These are phyloP conservation scores for Pristionchus mayeri DNA, from an alignment of 2,888 invertebrate species.

Conservation along the genomic window DNA sequence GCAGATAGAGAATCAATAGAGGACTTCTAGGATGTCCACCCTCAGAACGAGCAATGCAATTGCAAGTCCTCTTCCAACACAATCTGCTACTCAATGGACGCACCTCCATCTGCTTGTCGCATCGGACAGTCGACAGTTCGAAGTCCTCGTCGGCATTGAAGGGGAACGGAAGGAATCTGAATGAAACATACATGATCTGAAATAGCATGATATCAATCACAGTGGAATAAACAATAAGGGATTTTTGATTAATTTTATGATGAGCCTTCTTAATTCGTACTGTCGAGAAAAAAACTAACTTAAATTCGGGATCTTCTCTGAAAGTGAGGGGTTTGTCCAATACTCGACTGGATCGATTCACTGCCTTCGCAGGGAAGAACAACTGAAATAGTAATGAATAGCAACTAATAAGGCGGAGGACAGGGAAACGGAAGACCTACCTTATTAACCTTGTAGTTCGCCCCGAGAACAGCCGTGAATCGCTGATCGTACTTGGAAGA, in stretches of 20 bases:
- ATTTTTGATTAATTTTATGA: neutral
- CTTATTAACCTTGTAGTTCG: neutral
- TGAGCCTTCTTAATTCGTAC: no score
- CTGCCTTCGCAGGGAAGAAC: slow-evolving; percentile 27
- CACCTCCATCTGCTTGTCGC: slow-evolving; percentile 5
- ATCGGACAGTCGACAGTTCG: neutral
- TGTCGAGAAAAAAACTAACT: no score
- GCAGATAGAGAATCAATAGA: neutral
- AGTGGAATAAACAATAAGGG: no score
- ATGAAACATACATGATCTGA: neutral
- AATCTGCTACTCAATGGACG: neutral
- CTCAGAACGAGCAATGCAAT: no score
- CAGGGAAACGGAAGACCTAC: neutral
- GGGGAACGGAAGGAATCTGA: neutral
- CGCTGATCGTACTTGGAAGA: neutral
- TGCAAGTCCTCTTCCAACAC: no score
- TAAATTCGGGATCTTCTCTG: neutral
- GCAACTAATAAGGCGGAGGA: no score
- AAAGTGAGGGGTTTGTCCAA: neutral
- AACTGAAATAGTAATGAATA: neutral
- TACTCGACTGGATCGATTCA: neutral
- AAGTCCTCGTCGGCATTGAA: neutral
- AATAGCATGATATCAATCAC: neutral
- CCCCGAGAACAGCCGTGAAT: neutral
- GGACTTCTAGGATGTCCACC: no score